phyloP scores from a whole-genome alignment of 2,113 vertebrate species.

The Ivindomyrus marchei region DNA sequence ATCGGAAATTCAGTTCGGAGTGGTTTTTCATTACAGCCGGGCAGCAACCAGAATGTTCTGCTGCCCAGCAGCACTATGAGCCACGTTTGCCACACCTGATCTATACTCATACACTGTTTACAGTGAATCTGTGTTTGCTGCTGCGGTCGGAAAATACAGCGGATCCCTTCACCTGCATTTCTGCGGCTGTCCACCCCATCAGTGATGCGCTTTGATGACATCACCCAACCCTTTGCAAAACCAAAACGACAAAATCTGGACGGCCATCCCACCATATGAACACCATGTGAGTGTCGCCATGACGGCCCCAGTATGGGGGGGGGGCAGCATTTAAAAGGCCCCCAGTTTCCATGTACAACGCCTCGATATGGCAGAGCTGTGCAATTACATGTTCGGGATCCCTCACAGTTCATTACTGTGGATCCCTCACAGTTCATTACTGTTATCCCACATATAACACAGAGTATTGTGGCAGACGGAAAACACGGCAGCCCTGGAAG shows the following conservation, averaged over 20 bases:
- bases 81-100: neutral
- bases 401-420: neutral
- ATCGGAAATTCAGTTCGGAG: neutral
- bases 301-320: neutral
- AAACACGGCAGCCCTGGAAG: too few species aligned
- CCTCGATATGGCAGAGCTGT: neutral
- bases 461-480: too few species aligned
- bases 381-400: neutral
- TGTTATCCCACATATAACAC: too few species aligned
- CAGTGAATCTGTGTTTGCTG: neutral
- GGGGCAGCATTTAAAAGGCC: neutral
- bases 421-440: neutral
- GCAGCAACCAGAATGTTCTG: neutral
- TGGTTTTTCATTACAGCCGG: neutral
- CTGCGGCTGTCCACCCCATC: neutral
- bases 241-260: neutral
- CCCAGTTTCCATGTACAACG: neutral
- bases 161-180: neutral
- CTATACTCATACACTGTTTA: neutral
- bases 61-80: neutral
- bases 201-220: neutral
- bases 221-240: neutral
- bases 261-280: neutral
- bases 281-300: neutral
- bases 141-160: neutral